A percentile compares a stretch with the other conserved stretches of the same genome.
These are phyloP conservation scores for Orgyia antiqua DNA, from an alignment of 2,888 invertebrate genomes.

Conservation along the genomic window DNA sequence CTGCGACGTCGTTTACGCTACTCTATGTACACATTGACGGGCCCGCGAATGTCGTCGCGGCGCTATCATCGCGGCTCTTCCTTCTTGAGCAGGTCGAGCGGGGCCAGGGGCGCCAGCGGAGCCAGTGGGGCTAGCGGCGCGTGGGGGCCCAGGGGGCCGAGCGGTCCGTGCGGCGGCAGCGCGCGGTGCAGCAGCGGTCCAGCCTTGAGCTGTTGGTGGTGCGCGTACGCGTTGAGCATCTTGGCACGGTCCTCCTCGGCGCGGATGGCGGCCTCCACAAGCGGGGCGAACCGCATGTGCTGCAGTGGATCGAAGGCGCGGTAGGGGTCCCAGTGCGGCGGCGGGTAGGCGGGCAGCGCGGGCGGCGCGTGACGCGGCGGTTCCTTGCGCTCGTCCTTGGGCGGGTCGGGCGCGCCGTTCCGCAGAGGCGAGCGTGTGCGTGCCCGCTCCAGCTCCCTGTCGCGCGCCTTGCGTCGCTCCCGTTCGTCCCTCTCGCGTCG, in stretches of 20 bases:
- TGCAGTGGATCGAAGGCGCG: conserved; percentile 84
- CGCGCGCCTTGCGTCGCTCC: conserved; percentile 78
- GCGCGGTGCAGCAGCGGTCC: conserved; percentile 58
- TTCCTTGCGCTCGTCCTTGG: conserved; percentile 73
- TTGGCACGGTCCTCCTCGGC: conserved; percentile 89
- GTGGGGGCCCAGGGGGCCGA: conserved; percentile 45
- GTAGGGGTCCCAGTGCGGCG: conserved; percentile 82
- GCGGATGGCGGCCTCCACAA: conserved; percentile 87
- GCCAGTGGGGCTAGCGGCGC: conserved; percentile 74
- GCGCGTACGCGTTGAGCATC: conserved; percentile 84
- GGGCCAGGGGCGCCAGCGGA: conserved; percentile 60
- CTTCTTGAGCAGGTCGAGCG: conserved; percentile 80
- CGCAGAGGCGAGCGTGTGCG: conserved; percentile 86
- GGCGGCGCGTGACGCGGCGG: conserved; percentile 63
- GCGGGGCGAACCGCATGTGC: conserved; percentile 85
- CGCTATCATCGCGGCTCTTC: conserved; percentile 77
- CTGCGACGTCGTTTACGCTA: conserved; percentile 41
- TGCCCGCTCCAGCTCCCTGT: conserved; percentile 79
- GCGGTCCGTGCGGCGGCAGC: conserved; percentile 54
- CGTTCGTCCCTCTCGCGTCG: conserved; percentile 54
- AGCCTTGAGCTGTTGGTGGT: conserved; percentile 76
- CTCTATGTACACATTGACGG: conserved; percentile 33
- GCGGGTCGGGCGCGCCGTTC: conserved; percentile 78
- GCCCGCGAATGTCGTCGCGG: conserved; percentile 19
- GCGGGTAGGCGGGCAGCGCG: conserved; percentile 76